Evolutionary conservation across 1,140 invertebrate species (phyloP).

Genomic region (Phenacoccus solenopsis): DNA sequence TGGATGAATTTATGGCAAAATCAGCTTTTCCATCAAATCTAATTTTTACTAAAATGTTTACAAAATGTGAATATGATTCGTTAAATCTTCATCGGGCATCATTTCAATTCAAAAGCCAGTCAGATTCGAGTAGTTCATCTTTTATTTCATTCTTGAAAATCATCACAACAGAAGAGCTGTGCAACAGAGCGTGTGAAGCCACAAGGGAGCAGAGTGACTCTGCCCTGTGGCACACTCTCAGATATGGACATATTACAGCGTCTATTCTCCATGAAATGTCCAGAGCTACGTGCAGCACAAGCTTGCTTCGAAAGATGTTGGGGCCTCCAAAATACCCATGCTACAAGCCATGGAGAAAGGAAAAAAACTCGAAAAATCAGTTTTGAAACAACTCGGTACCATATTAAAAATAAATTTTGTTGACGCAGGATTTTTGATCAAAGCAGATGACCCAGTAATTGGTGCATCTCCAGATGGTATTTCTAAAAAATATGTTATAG

Average conservation of each 20-base stretch:
- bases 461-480: conserved; percentile 37
- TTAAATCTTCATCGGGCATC: not conserved
- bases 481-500: conserved; percentile 35
- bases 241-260: conserved; percentile 31
- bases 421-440: conserved; percentile 24
- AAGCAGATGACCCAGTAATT: conserved; percentile 26
- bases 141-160: not conserved
- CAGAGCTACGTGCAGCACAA: too few relatives aligned
- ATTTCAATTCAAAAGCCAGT: not conserved
- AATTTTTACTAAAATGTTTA: not conserved
- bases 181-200: too few relatives aligned
- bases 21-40: not conserved
- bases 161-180: not conserved
- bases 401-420: too few relatives aligned
- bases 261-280: too few relatives aligned
- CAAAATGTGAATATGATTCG: not conserved
- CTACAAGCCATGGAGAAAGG: conserved; percentile 2
- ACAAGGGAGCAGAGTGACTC: conserved; percentile 17
- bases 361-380: not conserved
- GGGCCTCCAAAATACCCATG: not conserved
- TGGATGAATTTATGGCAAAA: not conserved
- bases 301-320: too few relatives aligned
- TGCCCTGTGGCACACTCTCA: conserved; percentile 24
- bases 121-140: not conserved
- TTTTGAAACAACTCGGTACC: conserved; percentile 3